phyloP scores from a whole-genome alignment of 1,140 invertebrate genomes.

The Bombus cullumanus region DNA sequence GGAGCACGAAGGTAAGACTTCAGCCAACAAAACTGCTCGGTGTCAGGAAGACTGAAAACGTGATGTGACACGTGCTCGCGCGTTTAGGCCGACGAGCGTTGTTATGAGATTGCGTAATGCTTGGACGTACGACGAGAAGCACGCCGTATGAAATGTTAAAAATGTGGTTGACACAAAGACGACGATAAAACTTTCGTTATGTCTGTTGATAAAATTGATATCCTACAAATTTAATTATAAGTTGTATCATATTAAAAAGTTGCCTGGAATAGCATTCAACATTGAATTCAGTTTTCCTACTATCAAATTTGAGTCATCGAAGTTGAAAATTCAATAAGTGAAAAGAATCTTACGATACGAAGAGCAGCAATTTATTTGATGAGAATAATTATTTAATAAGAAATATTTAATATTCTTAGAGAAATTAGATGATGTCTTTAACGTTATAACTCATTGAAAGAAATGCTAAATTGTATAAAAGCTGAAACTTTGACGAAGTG shows the following conservation, averaged over 20 bases:
- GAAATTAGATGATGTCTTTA: neutral
- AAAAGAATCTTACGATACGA: neutral
- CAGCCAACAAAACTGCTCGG: slow-evolving; percentile 60
- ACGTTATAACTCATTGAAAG: neutral
- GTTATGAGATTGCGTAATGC: slow-evolving; percentile 55
- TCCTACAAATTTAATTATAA: neutral
- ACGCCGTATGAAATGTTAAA: neutral
- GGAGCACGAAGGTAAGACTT: slow-evolving; percentile 73
- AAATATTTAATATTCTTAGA: neutral
- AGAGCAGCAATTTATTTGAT: neutral
- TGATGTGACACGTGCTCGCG: slow-evolving; percentile 74
- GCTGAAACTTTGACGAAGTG: neutral
- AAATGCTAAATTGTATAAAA: neutral
- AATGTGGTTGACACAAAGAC: neutral
- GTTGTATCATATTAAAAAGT: neutral
- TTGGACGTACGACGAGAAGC: neutral
- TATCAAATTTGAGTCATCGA: too few species aligned
- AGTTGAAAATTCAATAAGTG: neutral
- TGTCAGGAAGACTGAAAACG: slow-evolving; percentile 66
- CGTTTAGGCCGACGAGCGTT: slow-evolving; percentile 59
- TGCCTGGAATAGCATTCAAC: neutral
- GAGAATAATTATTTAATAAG: too few species aligned
- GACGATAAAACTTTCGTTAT: neutral
- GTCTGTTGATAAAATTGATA: too few species aligned
- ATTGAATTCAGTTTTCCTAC: too few species aligned